A percentile compares a stretch with the other conserved stretches of the same genome.
Evolutionary conservation across 2,113 vertebrate genomes (phyloP).

Genomic region (Albula glossodonta): DNA sequence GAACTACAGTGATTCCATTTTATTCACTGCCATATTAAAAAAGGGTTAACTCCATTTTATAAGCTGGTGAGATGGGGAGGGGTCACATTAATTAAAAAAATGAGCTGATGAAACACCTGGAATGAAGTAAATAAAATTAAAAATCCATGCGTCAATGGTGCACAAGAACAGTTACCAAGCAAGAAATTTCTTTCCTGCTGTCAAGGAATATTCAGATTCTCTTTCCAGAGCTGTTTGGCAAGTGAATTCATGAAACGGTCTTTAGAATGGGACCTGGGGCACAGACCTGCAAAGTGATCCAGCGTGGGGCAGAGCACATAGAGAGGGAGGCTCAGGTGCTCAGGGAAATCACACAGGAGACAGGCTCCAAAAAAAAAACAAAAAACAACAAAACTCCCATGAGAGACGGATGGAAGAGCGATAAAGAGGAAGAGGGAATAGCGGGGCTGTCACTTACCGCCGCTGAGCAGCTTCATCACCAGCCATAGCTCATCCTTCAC

Average conservation of each 20-base stretch:
- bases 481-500: conserved; percentile 97
- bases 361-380: not conserved
- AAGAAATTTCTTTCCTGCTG: too few relatives aligned
- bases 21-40: too few relatives aligned
- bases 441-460: conserved; percentile 80
- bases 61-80: too few relatives aligned
- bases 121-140: not conserved
- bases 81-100: not conserved
- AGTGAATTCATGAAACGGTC: not conserved
- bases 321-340: not conserved
- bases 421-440: not conserved
- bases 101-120: not conserved
- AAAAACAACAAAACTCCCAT: not conserved
- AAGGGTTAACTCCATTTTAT: too few relatives aligned
- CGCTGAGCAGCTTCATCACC: conserved; percentile 94
- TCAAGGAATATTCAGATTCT: not conserved
- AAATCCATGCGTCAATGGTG: not conserved
- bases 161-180: not conserved
- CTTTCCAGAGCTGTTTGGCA: not conserved
- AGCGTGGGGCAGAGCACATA: not conserved
- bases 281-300: not conserved
- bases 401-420: not conserved
- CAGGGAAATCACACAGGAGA: not conserved
- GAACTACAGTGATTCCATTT: not conserved
- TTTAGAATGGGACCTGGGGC: not conserved